Percentiles rank a stretch among this genome's conserved stretches.
Conservation (phyloP, 2,888 invertebrate genomes). For the Synergus itoensis region DNA sequence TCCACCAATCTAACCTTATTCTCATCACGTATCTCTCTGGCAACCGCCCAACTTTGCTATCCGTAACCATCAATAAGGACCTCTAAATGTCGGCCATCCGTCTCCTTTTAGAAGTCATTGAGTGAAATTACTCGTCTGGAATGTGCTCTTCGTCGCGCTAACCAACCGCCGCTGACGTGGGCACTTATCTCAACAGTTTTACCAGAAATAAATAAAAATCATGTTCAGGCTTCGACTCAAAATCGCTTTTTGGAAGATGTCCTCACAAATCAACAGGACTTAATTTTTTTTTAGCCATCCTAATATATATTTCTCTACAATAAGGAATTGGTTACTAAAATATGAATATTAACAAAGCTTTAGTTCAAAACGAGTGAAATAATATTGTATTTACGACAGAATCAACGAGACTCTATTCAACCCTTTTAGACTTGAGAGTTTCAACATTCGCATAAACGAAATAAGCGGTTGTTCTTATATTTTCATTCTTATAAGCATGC, state of each 20-base stretch:
- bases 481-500: neutral
- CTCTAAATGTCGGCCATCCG: slow-evolving; percentile 58
- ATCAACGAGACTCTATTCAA: too few species aligned
- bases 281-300: too few species aligned
- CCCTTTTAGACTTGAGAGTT: too few species aligned
- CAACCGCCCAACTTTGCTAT: slow-evolving; percentile 50
- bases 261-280: too few species aligned
- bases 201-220: neutral
- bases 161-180: neutral
- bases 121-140: slow-evolving; percentile 47
- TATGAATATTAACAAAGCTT: neutral
- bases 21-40: slow-evolving; percentile 38
- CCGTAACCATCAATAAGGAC: slow-evolving; percentile 58
- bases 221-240: neutral
- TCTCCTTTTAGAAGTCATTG: slow-evolving; percentile 45
- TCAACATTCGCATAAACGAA: too few species aligned
- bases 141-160: slow-evolving; percentile 1
- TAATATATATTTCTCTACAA: too few species aligned
- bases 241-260: too few species aligned
- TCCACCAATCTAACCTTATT: neutral
- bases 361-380: too few species aligned
- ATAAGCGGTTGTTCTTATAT: neutral
- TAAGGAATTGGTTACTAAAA: neutral
- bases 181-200: neutral
- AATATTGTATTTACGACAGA: too few species aligned